Conservation (phyloP, 2,797 vertebrate species). For the Hapalemur alaotrensis region DNA sequence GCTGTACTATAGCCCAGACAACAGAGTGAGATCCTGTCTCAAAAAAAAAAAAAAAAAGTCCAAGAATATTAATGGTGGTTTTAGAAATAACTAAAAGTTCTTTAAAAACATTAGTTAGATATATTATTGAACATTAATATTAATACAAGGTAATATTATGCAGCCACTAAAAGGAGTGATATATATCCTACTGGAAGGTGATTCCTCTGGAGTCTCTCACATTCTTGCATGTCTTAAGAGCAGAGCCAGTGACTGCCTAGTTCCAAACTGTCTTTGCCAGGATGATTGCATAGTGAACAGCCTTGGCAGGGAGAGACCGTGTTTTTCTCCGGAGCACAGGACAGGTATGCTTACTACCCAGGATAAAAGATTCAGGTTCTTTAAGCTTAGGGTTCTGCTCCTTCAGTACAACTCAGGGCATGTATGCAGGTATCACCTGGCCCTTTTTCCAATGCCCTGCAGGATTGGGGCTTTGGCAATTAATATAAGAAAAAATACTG, state of each 20-base stretch:
- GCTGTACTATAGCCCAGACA: no score
- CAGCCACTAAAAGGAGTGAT: background rate
- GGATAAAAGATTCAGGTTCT: background rate
- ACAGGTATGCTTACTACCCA: background rate
- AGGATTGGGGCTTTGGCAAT: background rate
- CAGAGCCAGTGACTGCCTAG: background rate
- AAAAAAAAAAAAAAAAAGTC: background rate
- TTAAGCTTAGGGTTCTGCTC: background rate
- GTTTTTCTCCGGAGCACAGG: background rate
- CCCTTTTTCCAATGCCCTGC: background rate
- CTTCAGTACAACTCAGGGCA: background rate
- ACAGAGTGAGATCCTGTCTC: no score
- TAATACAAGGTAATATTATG: background rate
- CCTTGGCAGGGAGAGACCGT: background rate
- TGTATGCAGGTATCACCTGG: background rate
- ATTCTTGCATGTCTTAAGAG: background rate
- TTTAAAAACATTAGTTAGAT: background rate
- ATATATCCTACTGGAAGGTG: background rate
- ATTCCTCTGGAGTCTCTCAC: background rate
- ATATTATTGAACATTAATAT: background rate
- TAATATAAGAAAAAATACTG: background rate
- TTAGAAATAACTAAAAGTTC: background rate
- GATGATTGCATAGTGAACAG: background rate
- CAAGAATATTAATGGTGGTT: slow-evolving; percentile 17
- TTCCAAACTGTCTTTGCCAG: background rate